Conservation (phyloP, 2,797 vertebrate species). For the Sarcoramphus papa region DNA sequence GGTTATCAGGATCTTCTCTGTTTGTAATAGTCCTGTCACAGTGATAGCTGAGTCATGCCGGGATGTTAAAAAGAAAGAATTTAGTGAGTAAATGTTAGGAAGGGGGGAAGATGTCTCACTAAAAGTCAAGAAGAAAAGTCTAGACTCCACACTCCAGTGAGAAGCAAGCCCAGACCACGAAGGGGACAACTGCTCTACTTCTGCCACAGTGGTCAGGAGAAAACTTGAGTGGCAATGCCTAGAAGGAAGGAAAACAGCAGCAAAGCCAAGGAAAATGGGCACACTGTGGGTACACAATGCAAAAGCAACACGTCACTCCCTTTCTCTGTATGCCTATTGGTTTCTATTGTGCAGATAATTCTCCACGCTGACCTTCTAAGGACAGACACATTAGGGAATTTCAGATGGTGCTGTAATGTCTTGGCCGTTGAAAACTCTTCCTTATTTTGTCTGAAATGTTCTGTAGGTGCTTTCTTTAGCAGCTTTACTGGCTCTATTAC, state of each 20-base stretch:
- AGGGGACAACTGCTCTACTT: neutral
- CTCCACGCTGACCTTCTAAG: constrained; percentile 6
- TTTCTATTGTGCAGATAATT: constrained; percentile 17
- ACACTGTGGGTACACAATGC: neutral
- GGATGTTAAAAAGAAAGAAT: neutral
- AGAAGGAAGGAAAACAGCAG: neutral
- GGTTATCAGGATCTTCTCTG: neutral
- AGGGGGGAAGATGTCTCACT: neutral
- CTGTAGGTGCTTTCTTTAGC: constrained; percentile 39
- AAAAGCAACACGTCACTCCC: neutral
- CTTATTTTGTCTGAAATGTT: constrained; percentile 62
- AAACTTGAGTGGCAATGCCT: neutral
- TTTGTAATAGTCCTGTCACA: neutral
- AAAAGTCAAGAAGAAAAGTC: neutral
- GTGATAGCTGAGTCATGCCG: neutral
- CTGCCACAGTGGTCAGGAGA: neutral
- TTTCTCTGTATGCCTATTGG: neutral
- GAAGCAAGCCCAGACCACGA: rapidly evolving
- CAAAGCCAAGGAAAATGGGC: constrained; percentile 19
- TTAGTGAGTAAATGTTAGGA: neutral
- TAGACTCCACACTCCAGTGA: neutral
- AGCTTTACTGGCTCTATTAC: neutral
- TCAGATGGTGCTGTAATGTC: constrained; percentile 61
- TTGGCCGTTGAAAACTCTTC: constrained; percentile 47
- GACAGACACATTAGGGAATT: constrained; percentile 20